Evolutionary conservation across 2,888 invertebrate genomes (phyloP), one percentile per base, ranked within the genome.

Genomic region (Labia minor): DNA sequence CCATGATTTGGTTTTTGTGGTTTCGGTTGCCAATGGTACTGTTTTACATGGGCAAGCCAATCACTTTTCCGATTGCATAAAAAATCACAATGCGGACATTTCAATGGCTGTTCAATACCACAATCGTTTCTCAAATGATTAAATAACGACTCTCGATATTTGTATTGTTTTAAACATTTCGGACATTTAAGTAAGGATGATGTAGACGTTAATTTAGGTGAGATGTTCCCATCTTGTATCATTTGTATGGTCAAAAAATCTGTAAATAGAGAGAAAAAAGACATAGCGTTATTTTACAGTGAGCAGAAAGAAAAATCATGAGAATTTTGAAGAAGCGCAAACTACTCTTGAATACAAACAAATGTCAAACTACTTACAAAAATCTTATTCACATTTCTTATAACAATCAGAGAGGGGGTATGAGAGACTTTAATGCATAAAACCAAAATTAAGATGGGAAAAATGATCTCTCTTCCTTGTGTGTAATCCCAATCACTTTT

Each of bases 131-230:
- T 4, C 49, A 49, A 49, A 49, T 49, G 49, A 16, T 49, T 49
- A 49, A 49, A 49, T 14, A 49, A 49, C 49, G 49, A 49, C 14
- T 49, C 49, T 3, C 49, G 49, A 49, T 49, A 49, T 49, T 49
- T 49, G n/a, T 49, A 49, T 49, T 49, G 49, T 49, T 49, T 49
- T 16, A 49, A 14, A 49, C 49, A 49, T 49, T 49, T 49, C n/a
- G 49, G 49, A 14, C 49, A 49, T 49, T 4, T 8, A 14, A 49
- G 49, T 10, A 49, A 49, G 2, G 49, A n/a, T 2, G 49, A 14
- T 10, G 49, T 3, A n/a, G 49, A 16, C 2, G 8, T 16, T n/a
- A n/a, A n/a, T n/a, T n/a, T n/a, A 10, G 49, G 49, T 8, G 49
- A n/a, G n/a, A 49, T 3, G n/a, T 16, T 49, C 49, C 6, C 14